Conservation (phyloP, 2,888 invertebrate genomes). For the Trileptium ribeirensis region DNA sequence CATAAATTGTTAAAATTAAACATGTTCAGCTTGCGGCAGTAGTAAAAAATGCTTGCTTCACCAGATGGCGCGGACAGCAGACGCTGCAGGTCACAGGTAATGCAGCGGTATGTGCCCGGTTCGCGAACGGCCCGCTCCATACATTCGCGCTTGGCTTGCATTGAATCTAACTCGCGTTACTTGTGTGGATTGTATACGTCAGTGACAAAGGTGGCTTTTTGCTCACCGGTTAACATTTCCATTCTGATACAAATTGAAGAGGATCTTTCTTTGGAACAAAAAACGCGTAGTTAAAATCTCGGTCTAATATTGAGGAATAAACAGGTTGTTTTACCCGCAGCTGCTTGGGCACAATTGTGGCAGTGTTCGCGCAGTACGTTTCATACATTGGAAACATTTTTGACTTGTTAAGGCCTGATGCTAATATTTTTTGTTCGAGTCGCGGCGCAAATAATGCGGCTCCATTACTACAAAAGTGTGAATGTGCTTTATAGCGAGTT, state of each 20-base stretch:
- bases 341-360: neutral
- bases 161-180: neutral
- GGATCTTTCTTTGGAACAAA: neutral
- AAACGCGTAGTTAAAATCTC: neutral
- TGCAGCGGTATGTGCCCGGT: neutral
- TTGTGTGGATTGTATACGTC: neutral
- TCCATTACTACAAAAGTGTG: neutral
- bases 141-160: neutral
- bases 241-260: neutral
- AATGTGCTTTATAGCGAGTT: neutral
- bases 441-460: neutral
- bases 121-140: neutral
- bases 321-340: neutral
- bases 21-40: neutral
- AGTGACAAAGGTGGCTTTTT: too few species aligned
- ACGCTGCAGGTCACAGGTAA: neutral
- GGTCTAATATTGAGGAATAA: neutral
- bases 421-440: neutral
- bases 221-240: too few species aligned
- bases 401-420: neutral
- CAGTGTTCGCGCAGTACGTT: neutral
- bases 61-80: neutral
- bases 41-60: neutral
- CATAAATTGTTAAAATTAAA: neutral
- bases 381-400: neutral